Evolutionary conservation across 2,888 invertebrate genomes (phyloP).

Genomic region (Crioceris asparagi): DNA sequence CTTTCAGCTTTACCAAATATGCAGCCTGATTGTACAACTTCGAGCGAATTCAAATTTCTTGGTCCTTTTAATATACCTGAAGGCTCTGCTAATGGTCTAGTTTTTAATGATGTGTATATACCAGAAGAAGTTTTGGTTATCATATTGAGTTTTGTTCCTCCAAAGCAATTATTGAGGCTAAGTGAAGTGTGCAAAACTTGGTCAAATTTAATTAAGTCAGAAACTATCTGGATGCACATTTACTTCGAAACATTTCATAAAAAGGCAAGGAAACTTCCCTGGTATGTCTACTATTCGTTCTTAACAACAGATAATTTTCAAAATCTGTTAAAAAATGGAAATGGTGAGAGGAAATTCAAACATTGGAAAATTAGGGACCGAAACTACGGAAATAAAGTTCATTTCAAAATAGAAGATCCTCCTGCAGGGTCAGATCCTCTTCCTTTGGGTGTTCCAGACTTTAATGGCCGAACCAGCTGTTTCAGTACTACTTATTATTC

Average conservation of each 20-base stretch:
- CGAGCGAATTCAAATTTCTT: too few relatives aligned
- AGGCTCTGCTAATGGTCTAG: slow-evolving; percentile 31
- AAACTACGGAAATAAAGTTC: slow-evolving; percentile 35
- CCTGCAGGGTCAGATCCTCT: slow-evolving; percentile 39
- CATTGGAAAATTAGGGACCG: slow-evolving; percentile 39
- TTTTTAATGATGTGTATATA: slow-evolving; percentile 32
- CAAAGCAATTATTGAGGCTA: slow-evolving; percentile 35
- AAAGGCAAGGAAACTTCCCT: slow-evolving; percentile 25
- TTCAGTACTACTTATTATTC: slow-evolving; percentile 44
- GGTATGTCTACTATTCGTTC: slow-evolving; percentile 38
- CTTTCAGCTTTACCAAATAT: too few relatives aligned
- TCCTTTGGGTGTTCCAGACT: slow-evolving; percentile 35
- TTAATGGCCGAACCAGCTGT: slow-evolving; percentile 37
- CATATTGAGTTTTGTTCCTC: slow-evolving; percentile 37
- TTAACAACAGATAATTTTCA: slow-evolving; percentile 36
- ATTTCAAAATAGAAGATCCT: slow-evolving; percentile 40
- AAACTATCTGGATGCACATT: slow-evolving; percentile 27
- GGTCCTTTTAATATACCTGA: too few relatives aligned
- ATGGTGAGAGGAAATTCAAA: slow-evolving; percentile 35
- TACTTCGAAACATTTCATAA: slow-evolving; percentile 22
- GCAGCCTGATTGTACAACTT: too few relatives aligned
- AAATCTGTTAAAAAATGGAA: slow-evolving; percentile 44
- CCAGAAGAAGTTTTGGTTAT: slow-evolving; percentile 41
- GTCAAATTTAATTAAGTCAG: slow-evolving; percentile 38
- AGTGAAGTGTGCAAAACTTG: slow-evolving; percentile 43